phyloP scores from a whole-genome alignment of 2,888 invertebrate genomes.

The Drosophila recens region DNA sequence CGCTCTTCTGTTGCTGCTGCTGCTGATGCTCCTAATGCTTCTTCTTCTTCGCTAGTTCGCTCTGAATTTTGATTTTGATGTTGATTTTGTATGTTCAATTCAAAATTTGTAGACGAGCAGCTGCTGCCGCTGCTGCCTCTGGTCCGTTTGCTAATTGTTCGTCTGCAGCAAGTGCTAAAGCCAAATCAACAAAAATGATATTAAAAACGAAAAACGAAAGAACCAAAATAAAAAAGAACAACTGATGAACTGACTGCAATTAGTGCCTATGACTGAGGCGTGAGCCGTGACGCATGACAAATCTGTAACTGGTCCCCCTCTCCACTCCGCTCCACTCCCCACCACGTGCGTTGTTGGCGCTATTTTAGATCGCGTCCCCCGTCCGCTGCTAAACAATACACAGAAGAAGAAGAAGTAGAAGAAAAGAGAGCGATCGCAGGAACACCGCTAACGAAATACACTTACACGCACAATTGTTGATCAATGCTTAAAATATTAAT shows the following conservation, averaged over 20 bases:
- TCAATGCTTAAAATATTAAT: background rate
- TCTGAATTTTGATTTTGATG: conserved; percentile 53
- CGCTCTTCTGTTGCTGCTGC: conserved; percentile 39
- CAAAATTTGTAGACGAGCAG: conserved; percentile 65
- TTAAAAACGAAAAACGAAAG: background rate
- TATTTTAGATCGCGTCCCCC: conserved; percentile 43
- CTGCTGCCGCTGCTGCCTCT: conserved; percentile 24
- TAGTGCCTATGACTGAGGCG: conserved; percentile 43
- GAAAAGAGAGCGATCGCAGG: background rate
- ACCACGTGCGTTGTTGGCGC: conserved; percentile 46
- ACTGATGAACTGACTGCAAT: conserved; percentile 49
- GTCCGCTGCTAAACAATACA: conserved; percentile 51
- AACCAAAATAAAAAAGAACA: background rate
- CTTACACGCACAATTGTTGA: conserved; percentile 13
- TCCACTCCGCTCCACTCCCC: background rate
- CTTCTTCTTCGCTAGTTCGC: conserved; percentile 24
- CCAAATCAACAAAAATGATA: conserved; percentile 28
- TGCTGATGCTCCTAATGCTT: conserved; percentile 11
- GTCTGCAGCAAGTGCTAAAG: conserved; percentile 46
- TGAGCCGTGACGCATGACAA: conserved; percentile 63
- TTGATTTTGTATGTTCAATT: conserved; percentile 55
- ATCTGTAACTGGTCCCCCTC: conserved; percentile 49
- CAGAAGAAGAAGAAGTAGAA: conserved; percentile 3
- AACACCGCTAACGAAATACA: conserved; percentile 35
- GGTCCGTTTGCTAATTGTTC: conserved; percentile 52